phyloP scores from a whole-genome alignment of 2,113 vertebrate genomes.

The Rhineura floridana region DNA sequence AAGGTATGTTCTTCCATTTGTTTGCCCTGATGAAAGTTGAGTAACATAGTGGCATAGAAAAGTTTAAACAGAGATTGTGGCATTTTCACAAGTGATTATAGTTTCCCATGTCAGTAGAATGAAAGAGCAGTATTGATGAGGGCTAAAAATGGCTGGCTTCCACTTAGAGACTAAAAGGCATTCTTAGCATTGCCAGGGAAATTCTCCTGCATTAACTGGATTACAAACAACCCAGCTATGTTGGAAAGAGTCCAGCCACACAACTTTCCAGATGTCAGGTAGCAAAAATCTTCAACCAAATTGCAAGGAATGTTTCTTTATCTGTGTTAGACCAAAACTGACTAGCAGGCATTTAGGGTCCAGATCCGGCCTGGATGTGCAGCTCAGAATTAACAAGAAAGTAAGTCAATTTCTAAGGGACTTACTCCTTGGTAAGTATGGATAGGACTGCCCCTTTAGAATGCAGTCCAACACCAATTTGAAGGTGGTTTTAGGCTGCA shows the following conservation, averaged over 20 bases:
- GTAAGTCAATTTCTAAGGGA: neutral
- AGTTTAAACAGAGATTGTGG: neutral
- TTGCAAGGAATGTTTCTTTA: neutral
- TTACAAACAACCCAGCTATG: neutral
- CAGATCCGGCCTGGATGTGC: neutral
- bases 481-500: neutral
- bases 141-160: neutral
- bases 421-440: neutral
- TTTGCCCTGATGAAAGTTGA: neutral
- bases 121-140: neutral
- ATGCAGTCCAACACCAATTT: neutral
- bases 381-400: neutral
- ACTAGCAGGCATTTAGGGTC: neutral
- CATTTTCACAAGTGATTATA: neutral
- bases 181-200: neutral
- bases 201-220: neutral
- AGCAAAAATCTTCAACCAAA: neutral
- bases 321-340: neutral
- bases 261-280: neutral
- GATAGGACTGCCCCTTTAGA: neutral
- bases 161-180: neutral
- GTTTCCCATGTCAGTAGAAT: neutral
- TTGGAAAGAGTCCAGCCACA: neutral
- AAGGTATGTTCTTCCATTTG: conserved; percentile 76
- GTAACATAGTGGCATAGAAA: neutral